Base-by-base conservation (phyloP, 1,140 invertebrate species). In the Anadara kagoshimensis region DNA sequence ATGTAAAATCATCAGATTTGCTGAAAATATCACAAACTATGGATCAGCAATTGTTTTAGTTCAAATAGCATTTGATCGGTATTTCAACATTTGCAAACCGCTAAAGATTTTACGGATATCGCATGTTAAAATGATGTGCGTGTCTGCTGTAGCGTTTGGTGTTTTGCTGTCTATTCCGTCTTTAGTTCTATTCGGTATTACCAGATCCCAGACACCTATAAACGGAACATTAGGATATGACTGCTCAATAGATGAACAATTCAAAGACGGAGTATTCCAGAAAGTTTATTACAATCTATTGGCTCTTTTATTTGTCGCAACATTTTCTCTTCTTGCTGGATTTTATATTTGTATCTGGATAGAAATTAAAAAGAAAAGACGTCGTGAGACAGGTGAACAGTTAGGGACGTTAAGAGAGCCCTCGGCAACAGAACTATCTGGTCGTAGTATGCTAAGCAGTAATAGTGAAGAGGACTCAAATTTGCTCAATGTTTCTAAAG, bases 41-140 rank as follows among this genome's bases (percentile, higher is more conserved):
- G 82, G 79, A 14, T 85, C 84, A 7, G 73, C 73, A 1, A 78
- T 79, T 5, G 75, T 85, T 44, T 58, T 85, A 20, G 71, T 83
- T 18, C 78, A 80, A 54, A 83, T 85, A 12, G 82, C 82, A 14
- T 79, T 85, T 61, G 84, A 85, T 54, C 69, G 84, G 24, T 85
- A 80, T 67, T 79, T 78, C 47, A 83, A 84, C 49, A 83, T 85
- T 57, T 85, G 82, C 56, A 78, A 72, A 29, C 83, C 83, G 5
- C 72, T 83, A 1, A 67, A 73, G 66, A 58, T 78, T 12, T 71
- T 81, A n/a, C 71, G 67, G 10, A 57, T 80, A 4, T 76, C 66
- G 8, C 69, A 69, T 26, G 79, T 78, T 20, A 83, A 81, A 59
- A 65, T 77, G 24, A 66, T 80, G 64, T 85, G 83, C 51, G 47